Percentiles rank a stretch among this genome's conserved stretches.
Conservation (phyloP, 2,113 vertebrate genomes). For the Hiodon tergisus region DNA sequence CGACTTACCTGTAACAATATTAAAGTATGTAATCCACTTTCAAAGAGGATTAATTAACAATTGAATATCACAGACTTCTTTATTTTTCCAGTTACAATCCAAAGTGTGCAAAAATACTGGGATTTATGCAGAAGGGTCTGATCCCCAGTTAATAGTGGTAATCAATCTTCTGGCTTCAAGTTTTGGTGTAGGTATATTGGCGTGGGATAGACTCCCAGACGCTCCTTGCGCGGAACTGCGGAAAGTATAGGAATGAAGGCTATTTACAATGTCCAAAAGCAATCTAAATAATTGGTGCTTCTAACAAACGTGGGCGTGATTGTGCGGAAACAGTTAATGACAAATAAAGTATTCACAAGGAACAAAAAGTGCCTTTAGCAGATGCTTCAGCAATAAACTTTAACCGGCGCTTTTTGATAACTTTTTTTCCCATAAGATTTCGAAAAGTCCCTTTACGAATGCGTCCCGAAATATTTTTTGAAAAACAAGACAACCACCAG, state of each 20-base stretch:
- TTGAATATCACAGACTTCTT: constrained; percentile 32
- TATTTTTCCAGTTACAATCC: constrained; percentile 36
- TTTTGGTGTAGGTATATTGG: constrained; percentile 32
- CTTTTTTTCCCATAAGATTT: constrained; percentile 22
- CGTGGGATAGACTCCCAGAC: constrained; percentile 30
- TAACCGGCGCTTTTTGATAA: constrained; percentile 25
- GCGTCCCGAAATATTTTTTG: background rate
- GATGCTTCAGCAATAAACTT: constrained; percentile 33
- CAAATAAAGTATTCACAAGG: constrained; percentile 68
- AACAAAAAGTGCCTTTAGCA: constrained; percentile 37
- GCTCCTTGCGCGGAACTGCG: constrained; percentile 39
- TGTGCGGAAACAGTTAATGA: constrained; percentile 60
- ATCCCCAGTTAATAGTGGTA: constrained; percentile 18
- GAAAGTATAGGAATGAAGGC: constrained; percentile 22
- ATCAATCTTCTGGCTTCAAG: constrained; percentile 33
- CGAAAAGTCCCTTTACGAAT: background rate
- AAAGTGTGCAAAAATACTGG: constrained; percentile 12
- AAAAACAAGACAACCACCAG: constrained; percentile 11
- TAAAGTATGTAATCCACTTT: constrained; percentile 52
- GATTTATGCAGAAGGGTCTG: constrained; percentile 17
- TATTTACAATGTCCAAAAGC: constrained; percentile 67
- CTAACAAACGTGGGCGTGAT: constrained; percentile 67
- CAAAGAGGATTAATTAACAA: constrained; percentile 41
- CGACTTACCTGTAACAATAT: constrained; percentile 52
- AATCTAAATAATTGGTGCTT: constrained; percentile 61